phyloP scores from a whole-genome alignment of 2,113 vertebrate species.

The Acanthochromis polyacanthus region DNA sequence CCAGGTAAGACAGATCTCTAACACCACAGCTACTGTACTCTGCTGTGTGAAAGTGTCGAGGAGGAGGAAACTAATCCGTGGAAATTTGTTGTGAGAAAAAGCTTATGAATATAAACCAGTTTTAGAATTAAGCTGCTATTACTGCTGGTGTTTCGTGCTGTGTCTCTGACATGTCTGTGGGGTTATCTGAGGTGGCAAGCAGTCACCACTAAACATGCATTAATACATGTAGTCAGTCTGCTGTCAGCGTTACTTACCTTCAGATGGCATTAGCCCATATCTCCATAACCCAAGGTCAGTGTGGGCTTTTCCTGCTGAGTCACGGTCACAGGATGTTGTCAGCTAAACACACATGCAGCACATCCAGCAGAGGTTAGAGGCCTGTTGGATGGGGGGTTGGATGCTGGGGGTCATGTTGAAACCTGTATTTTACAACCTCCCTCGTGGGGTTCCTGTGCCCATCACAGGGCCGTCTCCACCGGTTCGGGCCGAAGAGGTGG shows the following conservation, averaged over 20 bases:
- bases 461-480: constrained; percentile 87
- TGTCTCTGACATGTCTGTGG: not conserved
- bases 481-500: constrained; percentile 89
- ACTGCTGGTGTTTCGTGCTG: not conserved
- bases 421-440: constrained; percentile 56
- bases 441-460: constrained; percentile 71
- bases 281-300: constrained; percentile 72
- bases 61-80: not conserved
- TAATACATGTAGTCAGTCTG: constrained; percentile 32
- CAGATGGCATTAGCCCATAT: constrained; percentile 81
- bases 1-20: constrained; percentile 79
- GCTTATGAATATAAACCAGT: not conserved
- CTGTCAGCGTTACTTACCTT: constrained; percentile 81
- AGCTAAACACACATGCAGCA: not conserved
- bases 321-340: constrained; percentile 29
- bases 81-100: constrained; percentile 4
- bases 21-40: constrained; percentile 50
- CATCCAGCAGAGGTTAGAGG: not conserved
- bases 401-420: constrained; percentile 60
- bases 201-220: constrained; percentile 22
- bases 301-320: constrained; percentile 74
- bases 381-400: not conserved
- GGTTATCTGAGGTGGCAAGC: constrained; percentile 25
- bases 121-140: not conserved
- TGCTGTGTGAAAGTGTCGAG: constrained; percentile 9